A percentile compares a stretch with the other conserved stretches of the same genome.
Evolutionary conservation across 2,888 invertebrate species (phyloP).

Genomic region (Leptinotarsa juncta): DNA sequence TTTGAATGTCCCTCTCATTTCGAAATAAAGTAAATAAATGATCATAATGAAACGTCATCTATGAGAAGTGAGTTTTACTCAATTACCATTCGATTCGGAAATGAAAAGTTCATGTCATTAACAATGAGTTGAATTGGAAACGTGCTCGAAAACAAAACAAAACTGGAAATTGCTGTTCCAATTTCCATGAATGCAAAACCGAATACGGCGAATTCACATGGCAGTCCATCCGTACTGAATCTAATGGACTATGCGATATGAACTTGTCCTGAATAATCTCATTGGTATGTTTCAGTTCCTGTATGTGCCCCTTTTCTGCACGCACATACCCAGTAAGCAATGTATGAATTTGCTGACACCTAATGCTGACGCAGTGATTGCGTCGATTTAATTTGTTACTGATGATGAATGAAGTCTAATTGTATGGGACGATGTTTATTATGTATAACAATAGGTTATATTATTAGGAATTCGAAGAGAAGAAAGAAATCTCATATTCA

Average conservation of each 20-base stretch:
- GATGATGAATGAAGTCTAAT: no score
- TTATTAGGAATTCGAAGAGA: no score
- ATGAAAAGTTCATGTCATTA: constrained; percentile 2
- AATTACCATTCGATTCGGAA: not conserved
- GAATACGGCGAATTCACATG: not conserved
- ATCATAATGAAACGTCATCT: no score
- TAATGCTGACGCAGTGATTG: no score
- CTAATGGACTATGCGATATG: constrained; percentile 13
- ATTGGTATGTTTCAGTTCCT: not conserved
- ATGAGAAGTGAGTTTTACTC: not conserved
- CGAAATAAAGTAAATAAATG: no score
- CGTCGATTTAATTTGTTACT: no score
- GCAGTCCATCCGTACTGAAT: not conserved
- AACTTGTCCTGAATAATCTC: constrained; percentile 12
- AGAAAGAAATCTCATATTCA: no score
- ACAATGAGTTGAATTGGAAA: not conserved
- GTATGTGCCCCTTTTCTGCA: not conserved
- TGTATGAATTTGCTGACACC: not conserved
- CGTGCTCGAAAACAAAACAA: constrained; percentile 9
- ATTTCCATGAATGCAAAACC: constrained; percentile 9
- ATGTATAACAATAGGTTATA: no score
- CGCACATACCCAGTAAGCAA: not conserved
- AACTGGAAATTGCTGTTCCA: not conserved
- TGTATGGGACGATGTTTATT: no score
- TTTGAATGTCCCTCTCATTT: no score